Base-by-base conservation (phyloP, 1,140 invertebrate genomes). In the Leptinotarsa lineolata region DNA sequence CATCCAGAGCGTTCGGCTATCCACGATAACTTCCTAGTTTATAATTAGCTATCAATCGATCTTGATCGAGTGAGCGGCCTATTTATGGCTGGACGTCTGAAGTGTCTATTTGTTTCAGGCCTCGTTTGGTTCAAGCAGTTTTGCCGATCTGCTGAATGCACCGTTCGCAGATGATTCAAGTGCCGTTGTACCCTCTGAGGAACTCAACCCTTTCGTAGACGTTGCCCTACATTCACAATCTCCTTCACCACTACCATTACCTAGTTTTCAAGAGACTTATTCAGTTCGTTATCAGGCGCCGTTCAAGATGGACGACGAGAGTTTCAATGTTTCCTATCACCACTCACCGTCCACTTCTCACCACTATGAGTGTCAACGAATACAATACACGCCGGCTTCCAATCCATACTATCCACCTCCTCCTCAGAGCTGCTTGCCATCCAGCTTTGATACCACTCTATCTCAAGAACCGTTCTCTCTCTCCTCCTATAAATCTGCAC, bases 231-330 rank as follows among this genome's bases (percentile, higher is more conserved):
- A 80, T 18, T 82, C 82, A 24, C 81, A 80, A 69, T 80, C 81
- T 30, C 81, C 82, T 45, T 80, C 83, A 73, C 84, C 73, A 75
- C 90, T 91, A 60, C 90, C 92, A 45, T 84, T 95, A 73, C 93
- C 93, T 65, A 94, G 92, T 86, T 95, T 94, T 85, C 92, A 94
- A 86, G 94, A 95, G 85, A 95, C 92, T 30, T 94, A 94, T 83
- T 93, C 92, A 45, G 88, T 92, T 48, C 88, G 90, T 67, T 91
- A 91, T 78, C 84, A 85, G 77, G 86, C 90, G 85, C 74, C 87
- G 64, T 88, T 92, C 77, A 93, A 93, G 83, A 93, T 93, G 92
- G 92, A 93, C 79, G 92, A 92, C 81, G 92, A 93, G 74, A 92
- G 91, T 81, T 93, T 74, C 87, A 89, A 80, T 76, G 78, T 84